Evolutionary conservation across 1,140 invertebrate genomes (phyloP), one percentile per base, ranked within the genome.

Genomic region (Bombus pyrosoma): DNA sequence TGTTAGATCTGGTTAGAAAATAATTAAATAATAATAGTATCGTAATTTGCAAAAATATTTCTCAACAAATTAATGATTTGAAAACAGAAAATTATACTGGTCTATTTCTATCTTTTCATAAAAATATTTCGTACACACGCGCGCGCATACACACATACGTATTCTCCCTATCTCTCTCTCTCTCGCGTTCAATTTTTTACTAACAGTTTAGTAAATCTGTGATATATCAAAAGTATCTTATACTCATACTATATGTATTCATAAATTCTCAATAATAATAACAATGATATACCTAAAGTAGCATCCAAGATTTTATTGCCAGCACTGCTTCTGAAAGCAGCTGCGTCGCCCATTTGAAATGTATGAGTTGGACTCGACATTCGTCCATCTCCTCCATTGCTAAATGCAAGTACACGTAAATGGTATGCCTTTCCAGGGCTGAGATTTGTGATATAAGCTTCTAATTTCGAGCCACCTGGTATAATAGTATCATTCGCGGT

Each of bases 331-430:
- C 93, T 92, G 28, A 93, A 95, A 57, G 93, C 88, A 10, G 91
- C 88, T 25, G 90, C 84, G 59, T 95, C 94, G 15, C 98, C 98
- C 97, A 98, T 98, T 96, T 98, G 97, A 95, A 99, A 99, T 88
- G 97, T 97, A 87, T 97, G 96, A 5, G 97, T 96, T 1, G 98
- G 98, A 86, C 98, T 99, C 72, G 98, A 99, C 98, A 99, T 99
- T 78, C 98, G 96, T 0, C 99, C 99, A 93, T 99, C 98, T 1
- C 99, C 99, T 43, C 99, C 99, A 88, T 98, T 97, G 41, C 98
- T 99, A 95, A 97, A 99, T 0, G 98, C 99, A 15, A 99, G 96
- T 1, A 99, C 98, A 93, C 99, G 96, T 91, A 99, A 96, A 89
- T 97, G 97, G 92, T 99, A 99, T 0, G 96, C 96, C 94, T 98